Evolutionary conservation across 2,797 vertebrate species (phyloP).

Genomic region (Acrossocheilus fasciatus): DNA sequence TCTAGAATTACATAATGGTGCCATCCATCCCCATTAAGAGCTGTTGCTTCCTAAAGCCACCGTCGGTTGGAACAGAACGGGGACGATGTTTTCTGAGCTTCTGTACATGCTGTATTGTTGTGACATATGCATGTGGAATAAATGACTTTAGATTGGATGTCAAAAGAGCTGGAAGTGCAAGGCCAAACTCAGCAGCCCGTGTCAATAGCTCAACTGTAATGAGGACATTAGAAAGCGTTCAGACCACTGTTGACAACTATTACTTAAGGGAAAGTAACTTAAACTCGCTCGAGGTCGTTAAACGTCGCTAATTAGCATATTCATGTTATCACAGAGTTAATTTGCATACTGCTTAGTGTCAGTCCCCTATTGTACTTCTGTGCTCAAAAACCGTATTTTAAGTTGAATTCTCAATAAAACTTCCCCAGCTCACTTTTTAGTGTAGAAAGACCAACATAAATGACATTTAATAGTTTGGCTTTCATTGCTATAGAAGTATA

Average conservation of each 20-base stretch:
- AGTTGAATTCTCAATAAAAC: too few relatives aligned
- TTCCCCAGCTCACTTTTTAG: too few relatives aligned
- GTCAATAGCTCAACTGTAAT: background rate
- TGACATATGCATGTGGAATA: background rate
- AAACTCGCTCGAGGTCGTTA: background rate
- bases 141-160: background rate
- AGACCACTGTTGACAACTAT: background rate
- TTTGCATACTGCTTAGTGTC: background rate
- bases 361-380: background rate
- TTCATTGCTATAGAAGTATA: too few relatives aligned
- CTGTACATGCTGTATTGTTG: background rate
- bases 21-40: constrained; percentile 76
- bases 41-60: constrained; percentile 60
- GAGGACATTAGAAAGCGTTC: background rate
- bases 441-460: too few relatives aligned
- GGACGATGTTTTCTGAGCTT: constrained; percentile 1
- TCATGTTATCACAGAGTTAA: background rate
- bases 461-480: too few relatives aligned
- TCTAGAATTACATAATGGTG: constrained; percentile 71
- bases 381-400: background rate
- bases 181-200: background rate
- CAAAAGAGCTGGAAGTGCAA: background rate
- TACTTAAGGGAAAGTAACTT: background rate
- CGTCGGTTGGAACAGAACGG: constrained; percentile 59
- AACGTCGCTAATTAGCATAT: background rate